Evolutionary conservation across 2,888 invertebrate species (phyloP), one percentile per base, ranked within the genome.

Genomic region (Hirtodrosophila histrioides): DNA sequence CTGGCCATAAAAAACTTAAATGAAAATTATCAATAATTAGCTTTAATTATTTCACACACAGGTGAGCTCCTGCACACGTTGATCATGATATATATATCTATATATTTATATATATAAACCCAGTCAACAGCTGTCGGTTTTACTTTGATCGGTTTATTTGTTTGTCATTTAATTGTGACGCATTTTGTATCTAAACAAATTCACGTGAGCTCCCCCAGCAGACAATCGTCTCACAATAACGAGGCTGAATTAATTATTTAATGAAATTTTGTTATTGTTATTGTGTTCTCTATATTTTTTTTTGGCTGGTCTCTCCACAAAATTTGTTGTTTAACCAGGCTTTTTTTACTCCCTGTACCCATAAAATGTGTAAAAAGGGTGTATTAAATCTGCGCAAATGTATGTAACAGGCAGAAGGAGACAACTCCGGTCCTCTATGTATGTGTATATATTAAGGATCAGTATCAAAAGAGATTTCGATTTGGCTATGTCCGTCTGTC

Each of bases 111-210:
- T 17, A 4, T 33, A 23, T 48, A n/a, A 48, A 31, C 31, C 29
- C 4, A 8, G 33, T 6, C 29, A 29, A 24, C 72, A 48, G 54
- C 41, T 61, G 71, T 72, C 67, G 55, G 72, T 33, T 37, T 36
- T 12, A 40, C 61, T 75, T 66, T 76, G 73, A 77, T 67, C 61
- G 37, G 40, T 48, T 31, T 27, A 6, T 27, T 67, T 56, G 50
- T 39, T 49, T 65, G 33, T 6, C 57, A 37, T 29, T 60, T 36
- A 55, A 70, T 64, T 87, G 75, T 87, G 81, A 81, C 81, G 81
- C 82, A 69, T 58, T 71, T 76, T 74, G 63, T 78, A 64, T 78
- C 85, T 88, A 88, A 85, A 87, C 68, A 76, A 85, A 87, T 81
- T 84, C 88, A 85, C 84, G 88, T 86, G 84, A 86, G 75, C 50